Evolutionary conservation across 2,113 vertebrate genomes (phyloP), one percentile per base, ranked within the genome.

Genomic region (Chauna torquata): DNA sequence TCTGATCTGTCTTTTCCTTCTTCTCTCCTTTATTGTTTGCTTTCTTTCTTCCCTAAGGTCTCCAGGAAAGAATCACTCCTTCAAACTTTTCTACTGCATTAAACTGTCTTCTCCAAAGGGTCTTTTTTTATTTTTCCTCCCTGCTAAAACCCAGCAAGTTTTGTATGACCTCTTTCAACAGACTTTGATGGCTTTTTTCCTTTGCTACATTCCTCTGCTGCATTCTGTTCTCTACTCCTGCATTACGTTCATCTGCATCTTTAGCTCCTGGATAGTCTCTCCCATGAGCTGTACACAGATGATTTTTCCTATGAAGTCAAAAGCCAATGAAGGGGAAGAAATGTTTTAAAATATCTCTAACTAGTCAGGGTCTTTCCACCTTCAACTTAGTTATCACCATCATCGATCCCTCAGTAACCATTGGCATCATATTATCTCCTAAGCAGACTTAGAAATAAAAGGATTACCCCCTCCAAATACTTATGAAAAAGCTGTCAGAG

Each of bases 321-420:
- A 83, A 13, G 34, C 3, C 5, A 3, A 3, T 34, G 20, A 70
- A 66, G 23, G 17, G 81, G 24, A 58, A 62, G 27, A 57, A 85
- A 62, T 5, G 3, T 44, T 70, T 57, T 58, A 57, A 79, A 82
- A 19, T 13, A 49, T 34, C 10, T 62, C 9, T n/a, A 74, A 52
- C 3, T 4, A 42, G 2, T 9, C 27, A 75, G 34, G 27, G 2
- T 22, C 86, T 28, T 19, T 25, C 2, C 5, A 8, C 1, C 32
- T 74, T 75, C 34, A 66, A 0, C 45, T 71, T 54, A 9, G 1
- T 70, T 32, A 47, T n/a, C 6, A 12, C 8, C 27, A 4, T 30
- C 7, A 23, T 4, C 27, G 12, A 45, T 68, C 24, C 25, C 62
- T 74, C 52, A 52, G 11, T 6, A 44, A 59, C 12, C 3, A 12